Evolutionary conservation across 2,888 invertebrate species (phyloP).

Genomic region (Busseola fusca): DNA sequence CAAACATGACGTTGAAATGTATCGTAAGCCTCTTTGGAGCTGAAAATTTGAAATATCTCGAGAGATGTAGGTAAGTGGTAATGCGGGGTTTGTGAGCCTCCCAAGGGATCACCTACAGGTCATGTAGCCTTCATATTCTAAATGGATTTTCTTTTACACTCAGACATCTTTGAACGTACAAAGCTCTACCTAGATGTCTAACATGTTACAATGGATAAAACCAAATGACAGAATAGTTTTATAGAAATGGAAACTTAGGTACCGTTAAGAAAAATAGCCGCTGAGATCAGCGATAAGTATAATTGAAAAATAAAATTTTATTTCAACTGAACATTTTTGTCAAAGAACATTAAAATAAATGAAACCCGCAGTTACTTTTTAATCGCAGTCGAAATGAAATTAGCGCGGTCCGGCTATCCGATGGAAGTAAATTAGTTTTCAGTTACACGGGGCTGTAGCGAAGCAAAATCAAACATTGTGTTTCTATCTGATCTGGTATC

Average conservation of each 20-base stretch:
- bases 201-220: conserved; percentile 41
- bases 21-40: conserved; percentile 45
- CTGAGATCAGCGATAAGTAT: conserved; percentile 47
- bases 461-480: conserved; percentile 76
- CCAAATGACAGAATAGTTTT: conserved; percentile 41
- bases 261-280: conserved; percentile 24
- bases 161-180: conserved; percentile 50
- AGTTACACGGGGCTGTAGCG: conserved; percentile 58
- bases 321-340: conserved; percentile 52
- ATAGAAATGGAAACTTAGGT: conserved; percentile 25
- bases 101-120: conserved; percentile 55
- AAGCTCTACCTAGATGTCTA: conserved; percentile 40
- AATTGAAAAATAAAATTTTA: conserved; percentile 60
- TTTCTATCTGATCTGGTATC: conserved; percentile 77
- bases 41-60: conserved; percentile 52
- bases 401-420: conserved; percentile 51
- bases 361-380: conserved; percentile 60
- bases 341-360: conserved; percentile 60
- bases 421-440: conserved; percentile 68
- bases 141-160: conserved; percentile 60
- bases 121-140: conserved; percentile 56
- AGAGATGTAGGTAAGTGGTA: conserved; percentile 59
- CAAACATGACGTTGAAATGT: conserved; percentile 49
- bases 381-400: conserved; percentile 62
- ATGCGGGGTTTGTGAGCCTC: conserved; percentile 55